A percentile compares a stretch with the other conserved stretches of the same genome.
Evolutionary conservation across 2,797 vertebrate genomes (phyloP).

Genomic region (Falco berigora): DNA sequence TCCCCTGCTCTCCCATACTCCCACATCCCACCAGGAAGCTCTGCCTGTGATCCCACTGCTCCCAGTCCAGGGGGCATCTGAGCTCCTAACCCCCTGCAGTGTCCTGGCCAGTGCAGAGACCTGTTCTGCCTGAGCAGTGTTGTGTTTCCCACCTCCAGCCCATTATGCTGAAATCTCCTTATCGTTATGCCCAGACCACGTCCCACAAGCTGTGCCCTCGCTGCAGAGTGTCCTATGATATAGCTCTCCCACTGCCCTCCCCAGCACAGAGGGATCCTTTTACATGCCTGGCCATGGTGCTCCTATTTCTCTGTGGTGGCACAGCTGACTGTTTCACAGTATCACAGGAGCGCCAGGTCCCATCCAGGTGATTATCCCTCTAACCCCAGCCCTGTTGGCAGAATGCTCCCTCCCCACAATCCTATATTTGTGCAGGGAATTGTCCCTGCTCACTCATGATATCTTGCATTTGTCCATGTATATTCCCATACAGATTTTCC

Average conservation of each 20-base stretch:
- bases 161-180: background rate
- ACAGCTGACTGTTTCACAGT: background rate
- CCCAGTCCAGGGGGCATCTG: rapidly evolving
- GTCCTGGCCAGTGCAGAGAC: background rate
- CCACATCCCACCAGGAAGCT: background rate
- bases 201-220: background rate
- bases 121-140: background rate
- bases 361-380: background rate
- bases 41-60: background rate
- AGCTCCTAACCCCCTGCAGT: rapidly evolving
- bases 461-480: background rate
- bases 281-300: rapidly evolving
- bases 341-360: background rate
- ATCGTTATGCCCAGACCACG: rapidly evolving
- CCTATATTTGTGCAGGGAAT: background rate
- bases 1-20: background rate
- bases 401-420: background rate
- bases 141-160: background rate
- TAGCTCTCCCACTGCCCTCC: background rate
- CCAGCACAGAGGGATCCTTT: background rate
- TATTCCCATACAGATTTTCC: background rate
- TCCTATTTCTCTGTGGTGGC: background rate
- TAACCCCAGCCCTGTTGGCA: background rate
- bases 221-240: background rate
- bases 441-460: rapidly evolving